Evolutionary conservation across 2,797 vertebrate genomes (phyloP), one percentile per base, ranked within the genome.

Genomic region (Tadarida brasiliensis): DNA sequence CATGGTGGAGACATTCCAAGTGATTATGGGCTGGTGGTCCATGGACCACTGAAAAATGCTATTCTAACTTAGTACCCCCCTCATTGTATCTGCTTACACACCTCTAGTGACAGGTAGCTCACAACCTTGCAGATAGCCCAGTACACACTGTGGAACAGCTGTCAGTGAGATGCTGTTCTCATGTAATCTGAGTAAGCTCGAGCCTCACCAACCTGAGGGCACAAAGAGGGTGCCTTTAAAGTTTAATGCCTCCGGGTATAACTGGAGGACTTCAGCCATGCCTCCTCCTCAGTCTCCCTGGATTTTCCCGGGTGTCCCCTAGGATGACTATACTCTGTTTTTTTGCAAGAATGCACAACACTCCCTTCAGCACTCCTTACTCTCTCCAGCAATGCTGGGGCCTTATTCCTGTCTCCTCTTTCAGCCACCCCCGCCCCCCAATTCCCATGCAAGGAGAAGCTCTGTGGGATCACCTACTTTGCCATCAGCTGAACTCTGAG

Each of bases 1-100:
- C n/a, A 2, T n/a, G 26, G 54, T 74, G 88, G 67, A 92, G 94
- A 94, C 87, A 51, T 11, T n/a, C 57, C 54, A 28, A n/a, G 81
- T 63, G 47, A 68, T 77, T 63, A 82, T 19, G 35, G 51, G 28
- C 30, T 91, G 24, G 9, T 19, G 15, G 67, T 61, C 65, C 22
- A 0, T 2, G 17, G 81, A 20, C 39, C 26, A 28, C 1, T 73
- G 77, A 85, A 49, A 54, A 82, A 86, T 17, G 51, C 63, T 47
- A 19, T 73, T 91, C 2, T 76, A 26, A 44, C 73, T 51, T 30
- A 26, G 3, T 16, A 2, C 19, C 14, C 39, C 63, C 56, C 63
- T 61, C 16, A 3, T 8, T 12, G 68, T n/a, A 44, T 57, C 57
- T 57, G 22, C 44, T 68, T 70, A 9, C 44, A 44, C 35, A 30